Base-by-base conservation (phyloP, 2,888 invertebrate species). In the Oeneis ivallda region DNA sequence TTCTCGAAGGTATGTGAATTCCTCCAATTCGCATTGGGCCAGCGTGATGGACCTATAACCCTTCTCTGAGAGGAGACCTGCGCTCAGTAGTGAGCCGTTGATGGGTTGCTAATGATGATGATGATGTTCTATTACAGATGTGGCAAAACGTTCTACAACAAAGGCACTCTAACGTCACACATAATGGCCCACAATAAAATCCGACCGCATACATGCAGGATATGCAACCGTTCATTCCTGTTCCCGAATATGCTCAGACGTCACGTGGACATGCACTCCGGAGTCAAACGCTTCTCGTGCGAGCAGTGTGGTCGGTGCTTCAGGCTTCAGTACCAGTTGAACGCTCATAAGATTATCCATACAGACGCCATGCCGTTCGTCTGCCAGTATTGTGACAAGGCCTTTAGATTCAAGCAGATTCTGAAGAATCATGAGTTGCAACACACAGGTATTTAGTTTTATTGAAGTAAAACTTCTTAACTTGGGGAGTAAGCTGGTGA, bases 321-420 rank as follows among this genome's bases (percentile, higher is more conserved):
- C 62, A 87, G 96, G 10, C 93, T 96, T 69, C 93, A 95, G 62
- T 95, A 95, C 49, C 95, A 96, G 17, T 83, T 96, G 62, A 93
- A 94, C 58, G 95, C 96, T 15, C 96, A 96, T 77, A 94, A 94
- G 76, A 93, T 96, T 39, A 94, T 95, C 13, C 96, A 96, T 72
- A 96, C 96, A 0, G 96, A 96, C 8, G 94, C 94, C 0, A 95
- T 95, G 95, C 96, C 96, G 1, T 95, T 94, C 72, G 92, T 94
- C 1, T 96, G 96, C 73, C 94, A 95, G 76, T 95, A 94, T 79
- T 96, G 96, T 76, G 94, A 94, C 19, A 95, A 96, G 83, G 93
- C 93, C 13, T 96, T 96, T 79, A 89, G 96, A 39, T 96, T 95
- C 78, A 95, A 96, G 79, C 95, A 95, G 70, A 95, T 95, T 10